These are phyloP conservation scores for Lycodopsis pacificus DNA, from an alignment of 2,797 vertebrate genomes.

Conservation along the genomic window DNA sequence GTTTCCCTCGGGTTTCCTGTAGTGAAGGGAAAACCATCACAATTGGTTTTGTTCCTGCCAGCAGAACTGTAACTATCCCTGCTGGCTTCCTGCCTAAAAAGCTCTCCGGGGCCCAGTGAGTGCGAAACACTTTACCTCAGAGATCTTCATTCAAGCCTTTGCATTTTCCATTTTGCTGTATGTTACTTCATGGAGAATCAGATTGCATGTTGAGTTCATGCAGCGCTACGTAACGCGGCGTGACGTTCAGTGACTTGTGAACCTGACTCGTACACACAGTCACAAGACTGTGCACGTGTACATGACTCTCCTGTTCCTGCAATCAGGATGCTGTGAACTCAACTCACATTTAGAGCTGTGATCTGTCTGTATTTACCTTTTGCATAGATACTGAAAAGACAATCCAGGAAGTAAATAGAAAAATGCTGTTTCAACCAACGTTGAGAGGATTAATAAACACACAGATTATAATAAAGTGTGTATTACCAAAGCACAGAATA, in stretches of 20 bases:
- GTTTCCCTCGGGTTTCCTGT: conserved; percentile 75
- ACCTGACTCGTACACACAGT: conserved; percentile 39
- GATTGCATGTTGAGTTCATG: conserved; percentile 19
- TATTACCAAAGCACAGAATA: conserved; percentile 3
- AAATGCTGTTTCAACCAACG: background rate
- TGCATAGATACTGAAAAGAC: background rate
- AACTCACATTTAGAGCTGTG: background rate
- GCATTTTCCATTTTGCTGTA: conserved; percentile 37
- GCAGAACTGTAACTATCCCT: conserved; percentile 47
- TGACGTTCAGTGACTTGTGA: conserved; percentile 13
- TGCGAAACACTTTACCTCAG: conserved; percentile 55
- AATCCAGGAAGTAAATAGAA: background rate
- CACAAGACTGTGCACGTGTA: conserved; percentile 19
- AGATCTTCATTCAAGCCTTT: conserved; percentile 40
- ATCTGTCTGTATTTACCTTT: background rate
- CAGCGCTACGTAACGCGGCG: background rate
- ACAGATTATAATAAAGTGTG: background rate
- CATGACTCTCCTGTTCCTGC: background rate
- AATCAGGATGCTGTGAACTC: background rate
- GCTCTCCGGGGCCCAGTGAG: conserved; percentile 63
- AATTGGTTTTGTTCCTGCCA: conserved; percentile 61
- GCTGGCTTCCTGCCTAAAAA: conserved; percentile 70
- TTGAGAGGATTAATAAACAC: background rate
- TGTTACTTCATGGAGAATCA: conserved; percentile 39
- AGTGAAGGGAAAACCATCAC: conserved; percentile 73